Evolutionary conservation across 2,113 vertebrate species (phyloP).

Genomic region (Trogon surrucura): DNA sequence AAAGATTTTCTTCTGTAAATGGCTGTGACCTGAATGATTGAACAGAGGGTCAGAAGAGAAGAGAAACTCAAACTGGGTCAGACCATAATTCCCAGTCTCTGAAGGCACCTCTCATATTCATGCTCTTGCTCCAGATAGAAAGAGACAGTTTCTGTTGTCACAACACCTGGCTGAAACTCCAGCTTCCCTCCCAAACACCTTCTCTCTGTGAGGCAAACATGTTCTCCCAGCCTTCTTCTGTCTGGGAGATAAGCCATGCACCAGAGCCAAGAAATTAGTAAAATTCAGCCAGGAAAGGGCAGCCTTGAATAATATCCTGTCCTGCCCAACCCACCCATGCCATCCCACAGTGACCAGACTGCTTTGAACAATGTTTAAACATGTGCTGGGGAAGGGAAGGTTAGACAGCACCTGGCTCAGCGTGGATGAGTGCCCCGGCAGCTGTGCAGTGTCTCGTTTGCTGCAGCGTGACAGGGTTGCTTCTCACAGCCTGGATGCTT

Average conservation of each 20-base stretch:
- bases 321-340: neutral
- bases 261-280: neutral
- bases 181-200: neutral
- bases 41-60: neutral
- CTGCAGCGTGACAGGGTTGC: neutral
- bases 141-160: neutral
- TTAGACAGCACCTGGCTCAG: neutral
- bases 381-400: neutral
- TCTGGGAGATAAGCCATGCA: neutral
- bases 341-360: neutral
- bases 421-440: neutral
- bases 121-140: neutral
- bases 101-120: neutral
- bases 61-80: neutral
- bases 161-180: neutral
- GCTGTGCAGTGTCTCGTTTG: neutral
- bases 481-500: neutral
- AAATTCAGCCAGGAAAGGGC: neutral
- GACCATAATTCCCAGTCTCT: neutral
- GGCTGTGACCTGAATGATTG: neutral
- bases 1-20: neutral
- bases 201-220: neutral
- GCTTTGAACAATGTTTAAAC: slow-evolving; percentile 5
- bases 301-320: neutral
- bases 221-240: neutral